Conservation (phyloP, 2,888 invertebrate genomes). For the Sphaerophoria rueppellii region DNA sequence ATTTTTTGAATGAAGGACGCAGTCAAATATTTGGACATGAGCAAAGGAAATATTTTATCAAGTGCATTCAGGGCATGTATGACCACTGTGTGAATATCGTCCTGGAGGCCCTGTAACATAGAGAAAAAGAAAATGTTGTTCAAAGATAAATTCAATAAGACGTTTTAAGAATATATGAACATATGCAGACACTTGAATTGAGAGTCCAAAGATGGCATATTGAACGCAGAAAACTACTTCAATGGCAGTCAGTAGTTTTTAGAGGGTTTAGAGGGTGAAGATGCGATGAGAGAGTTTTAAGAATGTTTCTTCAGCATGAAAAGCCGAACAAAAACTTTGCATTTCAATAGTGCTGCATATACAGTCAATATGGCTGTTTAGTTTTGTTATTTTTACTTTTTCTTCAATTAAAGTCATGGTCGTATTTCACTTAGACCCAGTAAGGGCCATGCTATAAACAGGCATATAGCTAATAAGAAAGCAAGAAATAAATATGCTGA, state of each 20-base stretch:
- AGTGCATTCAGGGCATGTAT: slow-evolving; percentile 82
- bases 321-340: slow-evolving; percentile 58
- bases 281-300: not conserved
- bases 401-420: no score
- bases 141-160: slow-evolving; percentile 61
- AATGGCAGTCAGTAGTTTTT: not conserved
- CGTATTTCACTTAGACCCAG: no score
- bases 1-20: slow-evolving; percentile 72
- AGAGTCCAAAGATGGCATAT: no score
- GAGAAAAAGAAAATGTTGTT: slow-evolving; percentile 18
- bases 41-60: slow-evolving; percentile 81
- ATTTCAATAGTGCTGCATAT: not conserved
- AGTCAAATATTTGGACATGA: slow-evolving; percentile 81
- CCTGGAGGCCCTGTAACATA: slow-evolving; percentile 79
- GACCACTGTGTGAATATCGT: slow-evolving; percentile 82
- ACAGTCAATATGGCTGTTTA: no score
- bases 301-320: not conserved
- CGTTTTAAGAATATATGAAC: slow-evolving; percentile 59
- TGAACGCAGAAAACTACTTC: slow-evolving; percentile 1
- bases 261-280: not conserved
- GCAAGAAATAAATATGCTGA: no score
- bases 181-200: not conserved
- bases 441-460: no score
- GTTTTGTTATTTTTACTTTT: no score
- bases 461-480: no score